phyloP scores from a whole-genome alignment of 2,113 vertebrate genomes.

The Colaptes auratus region DNA sequence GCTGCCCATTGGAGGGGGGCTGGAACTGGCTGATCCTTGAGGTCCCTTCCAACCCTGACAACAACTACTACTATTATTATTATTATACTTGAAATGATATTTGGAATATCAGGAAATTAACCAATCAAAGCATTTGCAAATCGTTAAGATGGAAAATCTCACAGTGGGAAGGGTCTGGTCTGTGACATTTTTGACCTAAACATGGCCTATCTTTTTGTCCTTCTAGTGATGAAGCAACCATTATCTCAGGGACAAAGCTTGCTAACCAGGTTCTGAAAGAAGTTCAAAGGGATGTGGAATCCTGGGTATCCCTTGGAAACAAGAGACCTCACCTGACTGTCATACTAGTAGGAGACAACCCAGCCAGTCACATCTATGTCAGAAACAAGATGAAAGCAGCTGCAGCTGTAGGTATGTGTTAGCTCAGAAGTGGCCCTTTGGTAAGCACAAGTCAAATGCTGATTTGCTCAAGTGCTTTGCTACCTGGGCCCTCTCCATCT shows the following conservation, averaged over 20 bases:
- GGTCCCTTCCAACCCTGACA: too few species aligned
- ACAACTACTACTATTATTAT: too few species aligned
- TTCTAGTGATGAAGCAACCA: conserved; percentile 81
- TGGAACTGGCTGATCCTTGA: too few species aligned
- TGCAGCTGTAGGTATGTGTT: conserved; percentile 84
- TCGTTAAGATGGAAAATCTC: neutral
- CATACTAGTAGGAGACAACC: conserved; percentile 87
- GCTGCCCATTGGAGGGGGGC: too few species aligned
- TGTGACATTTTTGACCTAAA: neutral
- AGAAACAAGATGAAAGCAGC: conserved; percentile 90
- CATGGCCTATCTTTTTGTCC: neutral
- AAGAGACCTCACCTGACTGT: conserved; percentile 90
- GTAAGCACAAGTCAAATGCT: neutral
- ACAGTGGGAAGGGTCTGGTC: neutral
- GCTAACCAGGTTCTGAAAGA: conserved; percentile 88
- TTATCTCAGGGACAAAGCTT: conserved; percentile 89
- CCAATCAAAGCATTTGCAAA: neutral
- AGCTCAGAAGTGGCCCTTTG: neutral
- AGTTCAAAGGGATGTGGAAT: conserved; percentile 85
- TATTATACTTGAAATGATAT: neutral
- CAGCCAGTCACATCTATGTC: conserved; percentile 90
- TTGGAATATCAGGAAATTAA: neutral
- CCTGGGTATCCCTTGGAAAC: conserved; percentile 84
- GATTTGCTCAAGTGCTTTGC: too few species aligned
- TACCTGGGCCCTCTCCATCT: too few species aligned